Evolutionary conservation across 2,888 invertebrate genomes (phyloP).

Genomic region (Spodoptera exigua): DNA sequence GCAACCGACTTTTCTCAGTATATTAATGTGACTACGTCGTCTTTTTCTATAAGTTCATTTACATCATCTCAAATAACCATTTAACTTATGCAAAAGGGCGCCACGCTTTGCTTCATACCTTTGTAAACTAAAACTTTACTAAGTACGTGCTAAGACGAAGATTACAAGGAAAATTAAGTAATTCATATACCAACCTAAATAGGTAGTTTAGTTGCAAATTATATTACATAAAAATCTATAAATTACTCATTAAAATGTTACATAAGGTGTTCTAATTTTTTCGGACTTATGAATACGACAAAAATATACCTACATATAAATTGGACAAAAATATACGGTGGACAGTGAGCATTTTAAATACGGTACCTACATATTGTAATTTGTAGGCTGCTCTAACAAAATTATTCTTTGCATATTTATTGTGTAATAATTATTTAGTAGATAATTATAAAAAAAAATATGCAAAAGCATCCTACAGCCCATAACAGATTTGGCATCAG

Average conservation of each 20-base stretch:
- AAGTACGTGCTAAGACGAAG: conserved; percentile 2
- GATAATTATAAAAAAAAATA: too few species aligned
- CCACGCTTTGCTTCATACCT: not conserved
- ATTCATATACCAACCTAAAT: not conserved
- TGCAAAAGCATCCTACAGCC: too few species aligned
- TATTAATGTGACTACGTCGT: too few species aligned
- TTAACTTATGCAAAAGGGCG: conserved; percentile 19
- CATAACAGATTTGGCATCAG: too few species aligned
- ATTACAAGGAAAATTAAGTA: conserved; percentile 8
- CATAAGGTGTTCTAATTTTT: not conserved
- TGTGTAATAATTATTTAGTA: too few species aligned
- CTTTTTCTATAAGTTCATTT: too few species aligned
- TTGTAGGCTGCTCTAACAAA: too few species aligned
- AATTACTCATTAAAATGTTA: not conserved
- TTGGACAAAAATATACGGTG: too few species aligned
- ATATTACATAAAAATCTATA: conserved; percentile 2
- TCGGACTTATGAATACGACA: conserved; percentile 13
- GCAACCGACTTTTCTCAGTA: too few species aligned
- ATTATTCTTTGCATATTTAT: too few species aligned
- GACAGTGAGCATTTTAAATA: too few species aligned
- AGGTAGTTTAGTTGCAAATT: not conserved
- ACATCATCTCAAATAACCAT: not conserved
- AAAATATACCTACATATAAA: not conserved
- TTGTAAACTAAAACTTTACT: not conserved
- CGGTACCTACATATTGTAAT: too few species aligned